A percentile compares a stretch with the other conserved stretches of the same genome.
phyloP scores from a whole-genome alignment of 2,113 vertebrate genomes.

The Scartelaos histophorus region DNA sequence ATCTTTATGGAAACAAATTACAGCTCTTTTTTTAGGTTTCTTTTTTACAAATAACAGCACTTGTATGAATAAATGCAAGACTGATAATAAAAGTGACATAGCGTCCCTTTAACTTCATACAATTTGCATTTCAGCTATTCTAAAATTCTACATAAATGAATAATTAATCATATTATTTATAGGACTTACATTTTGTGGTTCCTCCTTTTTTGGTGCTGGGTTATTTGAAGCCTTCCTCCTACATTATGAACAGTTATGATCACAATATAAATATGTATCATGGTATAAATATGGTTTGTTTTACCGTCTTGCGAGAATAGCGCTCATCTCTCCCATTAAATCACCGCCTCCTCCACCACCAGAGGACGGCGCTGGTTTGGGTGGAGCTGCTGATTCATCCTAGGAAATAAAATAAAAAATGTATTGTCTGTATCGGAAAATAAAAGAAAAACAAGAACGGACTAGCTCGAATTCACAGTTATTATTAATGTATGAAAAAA shows the following conservation, averaged over 20 bases:
- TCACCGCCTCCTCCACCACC: conserved; percentile 60
- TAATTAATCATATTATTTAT: background rate
- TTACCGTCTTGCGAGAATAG: conserved; percentile 85
- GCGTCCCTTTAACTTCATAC: background rate
- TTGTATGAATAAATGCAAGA: too few relatives aligned
- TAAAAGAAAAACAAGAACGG: too few relatives aligned
- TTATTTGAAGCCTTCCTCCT: conserved; percentile 81
- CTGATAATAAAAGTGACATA: too few relatives aligned
- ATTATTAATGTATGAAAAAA: background rate
- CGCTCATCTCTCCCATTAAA: conserved; percentile 87
- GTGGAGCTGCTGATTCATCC: conserved; percentile 63
- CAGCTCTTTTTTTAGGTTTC: too few relatives aligned
- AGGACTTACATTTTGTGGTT: conserved; percentile 68
- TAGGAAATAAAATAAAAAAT: conserved; percentile 34
- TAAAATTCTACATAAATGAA: background rate
- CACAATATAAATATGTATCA: background rate
- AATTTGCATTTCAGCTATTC: background rate
- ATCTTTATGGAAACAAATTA: too few relatives aligned
- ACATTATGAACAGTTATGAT: conserved; percentile 6
- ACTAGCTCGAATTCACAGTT: background rate
- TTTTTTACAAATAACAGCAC: too few relatives aligned
- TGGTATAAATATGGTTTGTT: background rate
- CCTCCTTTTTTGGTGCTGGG: conserved; percentile 67
- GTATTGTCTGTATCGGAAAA: background rate
- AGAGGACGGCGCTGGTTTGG: conserved; percentile 59